Evolutionary conservation across 35 echinoderm and acorn worm species (phyloP).

Genomic region (Chiridota heheva): DNA sequence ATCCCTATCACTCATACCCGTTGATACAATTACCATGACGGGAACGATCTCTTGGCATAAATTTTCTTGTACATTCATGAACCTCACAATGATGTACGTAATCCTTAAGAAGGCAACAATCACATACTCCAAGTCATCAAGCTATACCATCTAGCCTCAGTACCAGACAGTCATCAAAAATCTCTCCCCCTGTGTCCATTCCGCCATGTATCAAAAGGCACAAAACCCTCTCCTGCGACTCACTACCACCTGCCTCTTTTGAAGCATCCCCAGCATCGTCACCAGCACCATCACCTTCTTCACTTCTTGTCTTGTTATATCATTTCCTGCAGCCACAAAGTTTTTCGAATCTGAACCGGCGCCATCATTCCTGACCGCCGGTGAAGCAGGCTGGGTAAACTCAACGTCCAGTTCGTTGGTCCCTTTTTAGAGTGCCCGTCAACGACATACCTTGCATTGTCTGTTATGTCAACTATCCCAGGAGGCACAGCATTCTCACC

Average conservation of each 20-base stretch:
- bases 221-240: constrained; percentile 14
- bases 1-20: no score
- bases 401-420: background rate
- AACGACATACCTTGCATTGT: constrained; percentile 9
- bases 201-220: constrained; percentile 81
- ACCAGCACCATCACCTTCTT: constrained; percentile 22
- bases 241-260: background rate
- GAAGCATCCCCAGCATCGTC: background rate
- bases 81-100: no score
- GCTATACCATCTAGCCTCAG: constrained; percentile 65
- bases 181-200: constrained; percentile 85
- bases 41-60: no score
- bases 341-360: background rate
- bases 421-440: constrained; percentile 13
- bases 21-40: no score
- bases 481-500: background rate
- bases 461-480: background rate
- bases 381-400: background rate
- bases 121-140: no score
- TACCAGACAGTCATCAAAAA: constrained; percentile 93
- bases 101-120: no score
- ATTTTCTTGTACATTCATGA: no score
- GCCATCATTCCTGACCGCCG: background rate
- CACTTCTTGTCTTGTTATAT: background rate
- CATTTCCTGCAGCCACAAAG: no score